Conservation (phyloP, 2,113 vertebrate genomes). For the Calyptomena viridis region DNA sequence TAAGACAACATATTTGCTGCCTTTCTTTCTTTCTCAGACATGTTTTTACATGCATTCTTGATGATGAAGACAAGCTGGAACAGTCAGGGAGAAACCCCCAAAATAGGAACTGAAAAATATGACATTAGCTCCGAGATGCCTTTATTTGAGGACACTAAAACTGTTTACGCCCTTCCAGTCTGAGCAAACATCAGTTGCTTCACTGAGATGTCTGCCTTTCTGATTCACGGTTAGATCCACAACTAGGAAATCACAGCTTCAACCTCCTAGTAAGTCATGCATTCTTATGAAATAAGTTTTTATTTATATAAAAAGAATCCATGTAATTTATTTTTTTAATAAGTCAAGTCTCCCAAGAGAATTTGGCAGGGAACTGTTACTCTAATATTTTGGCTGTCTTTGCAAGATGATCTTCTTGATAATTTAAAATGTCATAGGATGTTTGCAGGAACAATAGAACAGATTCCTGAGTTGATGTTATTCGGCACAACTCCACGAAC, state of each 20-base stretch:
- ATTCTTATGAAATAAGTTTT: neutral
- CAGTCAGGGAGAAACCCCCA: neutral
- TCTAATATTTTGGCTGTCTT: constrained; percentile 8
- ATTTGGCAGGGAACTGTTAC: constrained; percentile 17
- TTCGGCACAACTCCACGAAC: neutral
- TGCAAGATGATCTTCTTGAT: constrained; percentile 16
- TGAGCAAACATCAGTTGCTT: neutral
- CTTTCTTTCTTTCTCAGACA: neutral
- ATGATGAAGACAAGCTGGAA: neutral
- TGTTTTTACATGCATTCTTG: neutral
- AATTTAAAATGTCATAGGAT: constrained; percentile 33
- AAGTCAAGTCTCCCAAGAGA: neutral
- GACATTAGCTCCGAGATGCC: neutral
- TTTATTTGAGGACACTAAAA: neutral
- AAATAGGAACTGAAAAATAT: neutral
- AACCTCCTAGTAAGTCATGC: neutral
- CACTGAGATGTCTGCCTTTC: neutral
- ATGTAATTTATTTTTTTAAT: neutral
- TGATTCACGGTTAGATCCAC: neutral
- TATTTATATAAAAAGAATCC: constrained; percentile 4
- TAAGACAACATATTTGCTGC: neutral
- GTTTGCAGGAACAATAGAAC: constrained; percentile 13
- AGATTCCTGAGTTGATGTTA: constrained; percentile 43
- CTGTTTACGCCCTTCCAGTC: neutral
- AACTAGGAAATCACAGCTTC: neutral